phyloP scores from a whole-genome alignment of 1,140 invertebrate genomes.

The Trachymyrmex septentrionalis region DNA sequence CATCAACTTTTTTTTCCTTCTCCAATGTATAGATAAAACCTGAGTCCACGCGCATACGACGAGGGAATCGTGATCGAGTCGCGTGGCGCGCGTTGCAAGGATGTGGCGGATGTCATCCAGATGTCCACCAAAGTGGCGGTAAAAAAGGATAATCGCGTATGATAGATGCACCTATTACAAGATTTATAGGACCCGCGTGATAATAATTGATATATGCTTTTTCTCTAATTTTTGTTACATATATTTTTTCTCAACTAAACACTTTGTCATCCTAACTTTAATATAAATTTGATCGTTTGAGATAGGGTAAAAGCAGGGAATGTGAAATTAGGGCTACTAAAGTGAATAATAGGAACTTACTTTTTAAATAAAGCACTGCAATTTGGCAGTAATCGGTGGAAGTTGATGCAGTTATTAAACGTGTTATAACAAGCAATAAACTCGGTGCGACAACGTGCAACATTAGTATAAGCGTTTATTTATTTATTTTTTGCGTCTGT shows the following conservation, averaged over 20 bases:
- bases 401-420: too few relatives aligned
- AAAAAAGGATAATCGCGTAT: slow-evolving; percentile 8
- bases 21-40: not conserved
- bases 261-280: not conserved
- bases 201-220: not conserved
- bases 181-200: not conserved
- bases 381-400: too few relatives aligned
- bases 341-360: too few relatives aligned
- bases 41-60: not conserved
- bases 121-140: slow-evolving; percentile 31
- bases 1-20: not conserved
- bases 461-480: too few relatives aligned
- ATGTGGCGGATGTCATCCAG: slow-evolving; percentile 11
- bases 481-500: too few relatives aligned
- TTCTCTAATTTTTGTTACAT: not conserved
- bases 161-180: too few relatives aligned
- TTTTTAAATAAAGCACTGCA: too few relatives aligned
- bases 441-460: too few relatives aligned
- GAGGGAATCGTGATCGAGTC: not conserved
- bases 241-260: not conserved
- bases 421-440: too few relatives aligned
- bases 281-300: not conserved
- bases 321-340: too few relatives aligned
- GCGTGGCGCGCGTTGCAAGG: not conserved
- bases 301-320: too few relatives aligned